Evolutionary conservation across 2,888 invertebrate genomes (phyloP).

Genomic region (Clivina fossor): DNA sequence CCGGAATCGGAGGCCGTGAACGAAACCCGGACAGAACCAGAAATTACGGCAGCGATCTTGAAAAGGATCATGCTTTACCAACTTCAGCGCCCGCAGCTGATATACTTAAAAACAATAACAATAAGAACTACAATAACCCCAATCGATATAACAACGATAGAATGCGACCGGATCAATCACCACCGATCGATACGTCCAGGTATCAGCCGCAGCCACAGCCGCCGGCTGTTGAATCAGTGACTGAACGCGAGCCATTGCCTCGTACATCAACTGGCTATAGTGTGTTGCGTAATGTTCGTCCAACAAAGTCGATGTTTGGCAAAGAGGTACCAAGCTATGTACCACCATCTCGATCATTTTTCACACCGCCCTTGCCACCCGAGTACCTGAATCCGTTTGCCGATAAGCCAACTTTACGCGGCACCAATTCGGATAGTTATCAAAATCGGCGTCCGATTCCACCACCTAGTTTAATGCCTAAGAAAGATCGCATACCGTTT

Average conservation of each 20-base stretch:
- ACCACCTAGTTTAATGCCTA: slow-evolving; percentile 73
- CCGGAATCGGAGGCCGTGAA: slow-evolving; percentile 43
- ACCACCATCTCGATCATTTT: slow-evolving; percentile 72
- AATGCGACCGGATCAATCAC: slow-evolving; percentile 48
- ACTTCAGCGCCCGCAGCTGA: slow-evolving; percentile 78
- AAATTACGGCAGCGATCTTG: slow-evolving; percentile 69
- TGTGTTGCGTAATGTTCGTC: slow-evolving; percentile 62
- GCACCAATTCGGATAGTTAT: slow-evolving; percentile 63
- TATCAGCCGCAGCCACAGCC: slow-evolving; percentile 15
- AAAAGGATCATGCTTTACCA: slow-evolving; percentile 72
- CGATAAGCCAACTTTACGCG: slow-evolving; percentile 83
- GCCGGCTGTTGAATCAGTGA: slow-evolving; percentile 12
- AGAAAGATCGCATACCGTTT: slow-evolving; percentile 81
- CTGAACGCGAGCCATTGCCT: slow-evolving; percentile 9
- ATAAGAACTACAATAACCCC: slow-evolving; percentile 74
- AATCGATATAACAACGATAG: slow-evolving; percentile 59
- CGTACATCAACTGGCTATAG: slow-evolving; percentile 56
- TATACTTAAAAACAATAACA: slow-evolving; percentile 75
- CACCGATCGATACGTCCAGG: too few relatives aligned
- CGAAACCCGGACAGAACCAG: slow-evolving; percentile 49
- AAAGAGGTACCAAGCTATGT: slow-evolving; percentile 81
- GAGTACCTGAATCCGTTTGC: slow-evolving; percentile 84
- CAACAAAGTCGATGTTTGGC: slow-evolving; percentile 61
- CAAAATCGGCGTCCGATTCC: slow-evolving; percentile 50
- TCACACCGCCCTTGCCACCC: slow-evolving; percentile 81